Base-by-base conservation (phyloP, 2,113 vertebrate genomes). In the Ploceus nigricollis region DNA sequence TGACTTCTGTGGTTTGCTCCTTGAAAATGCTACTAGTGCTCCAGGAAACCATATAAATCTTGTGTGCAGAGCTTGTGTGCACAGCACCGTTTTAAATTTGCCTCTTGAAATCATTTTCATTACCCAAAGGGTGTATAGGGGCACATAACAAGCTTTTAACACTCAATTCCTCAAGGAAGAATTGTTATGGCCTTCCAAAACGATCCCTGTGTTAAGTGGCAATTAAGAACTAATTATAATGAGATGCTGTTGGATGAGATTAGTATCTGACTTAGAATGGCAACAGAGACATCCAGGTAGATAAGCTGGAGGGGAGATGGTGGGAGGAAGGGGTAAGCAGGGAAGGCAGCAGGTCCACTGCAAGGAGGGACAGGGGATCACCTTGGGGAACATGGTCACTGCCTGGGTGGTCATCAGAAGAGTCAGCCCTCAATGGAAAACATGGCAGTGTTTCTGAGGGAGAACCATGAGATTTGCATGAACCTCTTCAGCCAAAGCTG, bases 191-290 rank as follows among this genome's bases (percentile, higher is more conserved):
- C 84, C 82, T 85, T 94, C 70, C 58, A 35, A 60, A 94, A 54
- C 2, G 33, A 83, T 86, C 63, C 68, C 50, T 57, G 47, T 92
- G 90, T 92, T 92, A 92, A 96, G 75, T 73, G 79, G 94, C 79
- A 83, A 73, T 94, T 95, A 93, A 82, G 58, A 90, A 47, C 90
- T 95, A 82, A 90, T 86, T 93, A 45, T 61, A 95, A 90, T 58
- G 71, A 92, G 71, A 88, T 88, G 75, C 66, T 90, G 48, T 4
- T 19, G 94, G 70, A 75, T 85, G 70, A 94, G 64, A 96, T 95
- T 82, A 84, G 77, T 78, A 85, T 71, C 44, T 84, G 51, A n/a
- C 10, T 75, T 93, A 8, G 39, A 95, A 42, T 4, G 17, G 53
- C 64, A 81, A 54, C 12, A 73, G 89, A 87, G 89, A 70, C 23